A percentile compares a stretch with the other conserved stretches of the same genome.
Evolutionary conservation across 1,140 invertebrate species (phyloP).

Genomic region (Phymastichus coffea): DNA sequence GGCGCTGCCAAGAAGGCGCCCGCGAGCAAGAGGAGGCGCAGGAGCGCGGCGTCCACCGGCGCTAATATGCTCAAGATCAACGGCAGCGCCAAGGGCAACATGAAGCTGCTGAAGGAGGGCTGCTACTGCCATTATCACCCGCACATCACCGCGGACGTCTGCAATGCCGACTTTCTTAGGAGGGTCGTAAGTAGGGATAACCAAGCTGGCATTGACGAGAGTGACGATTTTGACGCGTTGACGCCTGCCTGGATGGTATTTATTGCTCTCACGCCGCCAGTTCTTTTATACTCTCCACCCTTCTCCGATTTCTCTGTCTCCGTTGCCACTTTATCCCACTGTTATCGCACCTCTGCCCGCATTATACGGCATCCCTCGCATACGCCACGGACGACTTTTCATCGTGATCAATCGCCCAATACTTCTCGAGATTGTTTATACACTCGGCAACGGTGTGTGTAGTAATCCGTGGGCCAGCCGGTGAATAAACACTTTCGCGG

Average conservation of each 20-base stretch:
- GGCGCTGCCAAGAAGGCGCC: not conserved
- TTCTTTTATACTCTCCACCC: not conserved
- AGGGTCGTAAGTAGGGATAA: slow-evolving; percentile 47
- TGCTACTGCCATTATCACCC: slow-evolving; percentile 57
- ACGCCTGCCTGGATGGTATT: slow-evolving; percentile 25
- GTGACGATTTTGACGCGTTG: slow-evolving; percentile 25
- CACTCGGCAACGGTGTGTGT: too few species aligned
- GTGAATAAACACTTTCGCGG: too few species aligned
- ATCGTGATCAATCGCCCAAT: too few species aligned
- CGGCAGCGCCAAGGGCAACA: slow-evolving; percentile 49
- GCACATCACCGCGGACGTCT: slow-evolving; percentile 51
- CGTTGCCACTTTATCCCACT: too few species aligned
- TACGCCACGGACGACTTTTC: too few species aligned
- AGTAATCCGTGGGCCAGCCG: too few species aligned
- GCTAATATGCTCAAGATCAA: slow-evolving; percentile 55
- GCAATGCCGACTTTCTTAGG: slow-evolving; percentile 55
- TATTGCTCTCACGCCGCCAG: not conserved
- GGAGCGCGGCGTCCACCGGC: too few species aligned
- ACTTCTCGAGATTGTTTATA: too few species aligned
- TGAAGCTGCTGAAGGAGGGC: slow-evolving; percentile 54
- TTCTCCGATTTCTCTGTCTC: not conserved
- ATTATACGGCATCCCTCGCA: too few species aligned
- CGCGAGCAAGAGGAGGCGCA: slow-evolving; percentile 24
- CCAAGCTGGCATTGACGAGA: not conserved
- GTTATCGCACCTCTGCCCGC: too few species aligned